Base-by-base conservation (phyloP, 30 jellyfish, hydroid and myxozoan species). In the Turritopsis rubra region DNA sequence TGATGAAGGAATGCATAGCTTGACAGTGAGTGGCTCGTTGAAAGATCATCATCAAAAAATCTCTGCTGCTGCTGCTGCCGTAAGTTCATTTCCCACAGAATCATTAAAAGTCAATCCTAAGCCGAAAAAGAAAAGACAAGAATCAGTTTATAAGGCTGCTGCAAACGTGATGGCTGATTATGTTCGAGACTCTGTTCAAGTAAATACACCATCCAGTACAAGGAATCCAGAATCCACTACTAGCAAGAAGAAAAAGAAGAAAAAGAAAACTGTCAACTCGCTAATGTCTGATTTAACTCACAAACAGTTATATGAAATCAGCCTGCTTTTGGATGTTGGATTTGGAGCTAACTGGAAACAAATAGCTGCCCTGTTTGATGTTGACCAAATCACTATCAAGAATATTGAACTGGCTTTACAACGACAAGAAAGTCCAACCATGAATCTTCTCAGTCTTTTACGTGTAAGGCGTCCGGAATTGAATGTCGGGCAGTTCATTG, bases 261-360 rank as follows among this genome's bases (percentile, higher is more conserved):
- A 74, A 74, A 74, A 74, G 82, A 74, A 74, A 29, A 29, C 24
- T 71, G 70, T 21, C 54, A 29, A 20, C 24, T 21, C 82, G 17
- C 53, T 20, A 16, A 23, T 74, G 82, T 16, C 65, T 20, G 60
- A 74, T 23, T 74, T 74, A 74, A 23, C 65, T 24, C 60, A 23
- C 16, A 41, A 29, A 16, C 82, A 74, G 24, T 21, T 26, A 23
- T 22, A 74, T 29, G 27, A 41, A 23, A 74, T 74, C 24, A 29
- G 54, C 16, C 9, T 41, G 16, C 24, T 74, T 21, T 29, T 74
- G 70, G 82, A 74, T 74, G 82, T 74, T 74, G 82, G 82, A 29
- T 74, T n/a, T 29, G 82, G 82, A n/a, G 82, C 82, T 16, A 74
- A 74, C 82, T 74, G 82, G 82, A 74, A 74, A 74, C 82, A 74